Percentiles rank a stretch among this genome's conserved stretches.
Evolutionary conservation across 2,113 vertebrate species (phyloP).

Genomic region (Camelus bactrianus): DNA sequence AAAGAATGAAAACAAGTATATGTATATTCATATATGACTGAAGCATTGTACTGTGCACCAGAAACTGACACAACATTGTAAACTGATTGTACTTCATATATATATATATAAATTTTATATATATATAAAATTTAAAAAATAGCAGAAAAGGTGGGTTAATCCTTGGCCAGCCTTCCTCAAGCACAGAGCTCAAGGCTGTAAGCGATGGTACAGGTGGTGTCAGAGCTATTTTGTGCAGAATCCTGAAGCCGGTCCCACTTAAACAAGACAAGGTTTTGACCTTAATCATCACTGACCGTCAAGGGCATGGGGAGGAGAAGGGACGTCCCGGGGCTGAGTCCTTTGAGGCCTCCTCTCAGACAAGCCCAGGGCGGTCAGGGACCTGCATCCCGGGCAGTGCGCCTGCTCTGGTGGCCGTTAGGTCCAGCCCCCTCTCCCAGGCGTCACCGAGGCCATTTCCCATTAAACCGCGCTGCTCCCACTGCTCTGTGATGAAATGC

Average conservation of each 20-base stretch:
- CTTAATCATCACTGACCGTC: not conserved
- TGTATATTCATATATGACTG: no score
- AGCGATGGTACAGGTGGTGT: fast-evolving
- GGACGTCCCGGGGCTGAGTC: fast-evolving
- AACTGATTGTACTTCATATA: no score
- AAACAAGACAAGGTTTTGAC: not conserved
- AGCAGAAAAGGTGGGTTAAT: not conserved
- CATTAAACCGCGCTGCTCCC: fast-evolving
- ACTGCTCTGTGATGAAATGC: fast-evolving
- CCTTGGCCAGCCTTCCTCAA: not conserved
- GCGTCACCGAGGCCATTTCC: not conserved
- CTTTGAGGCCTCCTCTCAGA: not conserved
- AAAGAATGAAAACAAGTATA: no score
- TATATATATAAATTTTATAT: no score
- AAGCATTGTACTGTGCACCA: no score
- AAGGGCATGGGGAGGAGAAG: not conserved
- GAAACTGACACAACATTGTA: no score
- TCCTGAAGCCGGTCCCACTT: not conserved
- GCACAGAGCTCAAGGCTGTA: no score
- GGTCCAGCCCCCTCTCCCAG: not conserved
- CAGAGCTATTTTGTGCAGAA: not conserved
- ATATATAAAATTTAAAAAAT: no score
- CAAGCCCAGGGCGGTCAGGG: not conserved
- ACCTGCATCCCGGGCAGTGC: fast-evolving
- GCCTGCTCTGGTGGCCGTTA: not conserved